Percentiles rank a stretch among this genome's conserved stretches.
Evolutionary conservation across 2,797 vertebrate species (phyloP).

Genomic region (Catharus ustulatus): DNA sequence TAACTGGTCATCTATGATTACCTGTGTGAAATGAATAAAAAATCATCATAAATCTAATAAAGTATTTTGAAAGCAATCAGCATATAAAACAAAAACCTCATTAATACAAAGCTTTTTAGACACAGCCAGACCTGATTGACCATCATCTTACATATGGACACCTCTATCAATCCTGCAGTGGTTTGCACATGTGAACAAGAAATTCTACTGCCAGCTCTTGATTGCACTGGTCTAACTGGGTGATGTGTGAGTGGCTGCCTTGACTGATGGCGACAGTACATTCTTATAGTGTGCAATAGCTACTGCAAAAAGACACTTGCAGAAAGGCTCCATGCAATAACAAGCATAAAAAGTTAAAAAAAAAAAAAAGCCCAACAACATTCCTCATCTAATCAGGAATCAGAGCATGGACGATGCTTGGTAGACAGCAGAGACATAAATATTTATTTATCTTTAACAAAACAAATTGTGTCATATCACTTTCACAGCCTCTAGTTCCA

Average conservation of each 20-base stretch:
- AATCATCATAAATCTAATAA: neutral
- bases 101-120: neutral
- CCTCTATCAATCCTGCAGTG: neutral
- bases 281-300: neutral
- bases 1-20: conserved; percentile 96
- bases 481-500: neutral
- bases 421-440: neutral
- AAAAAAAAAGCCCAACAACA: neutral
- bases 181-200: neutral
- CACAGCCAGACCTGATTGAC: neutral
- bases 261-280: fast-evolving
- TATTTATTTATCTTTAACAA: neutral
- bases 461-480: neutral
- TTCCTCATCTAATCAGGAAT: neutral
- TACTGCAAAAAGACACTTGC: neutral
- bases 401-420: neutral
- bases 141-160: neutral
- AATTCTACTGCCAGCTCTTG: neutral
- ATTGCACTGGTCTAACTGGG: neutral
- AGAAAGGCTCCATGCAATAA: neutral
- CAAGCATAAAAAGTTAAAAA: neutral
- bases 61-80: neutral
- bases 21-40: conserved; percentile 75
- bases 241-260: neutral
- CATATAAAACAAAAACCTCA: neutral